These are phyloP conservation scores for Augochlorella aurata DNA, from an alignment of 2,888 invertebrate species.

Conservation along the genomic window DNA sequence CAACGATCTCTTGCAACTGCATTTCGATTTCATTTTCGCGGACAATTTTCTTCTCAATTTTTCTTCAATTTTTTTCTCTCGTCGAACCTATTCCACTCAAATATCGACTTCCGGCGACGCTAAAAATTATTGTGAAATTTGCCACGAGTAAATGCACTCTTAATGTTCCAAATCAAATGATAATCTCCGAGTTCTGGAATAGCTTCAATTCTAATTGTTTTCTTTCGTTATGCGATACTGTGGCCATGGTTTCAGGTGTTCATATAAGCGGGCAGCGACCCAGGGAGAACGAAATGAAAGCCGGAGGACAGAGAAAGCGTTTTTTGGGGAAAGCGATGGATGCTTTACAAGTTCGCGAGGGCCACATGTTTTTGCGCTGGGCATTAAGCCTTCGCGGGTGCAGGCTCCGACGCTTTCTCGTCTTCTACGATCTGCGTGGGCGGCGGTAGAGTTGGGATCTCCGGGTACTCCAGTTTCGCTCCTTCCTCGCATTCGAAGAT, in stretches of 20 bases:
- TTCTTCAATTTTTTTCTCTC: no score
- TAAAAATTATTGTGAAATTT: no score
- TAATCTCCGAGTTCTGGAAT: no score
- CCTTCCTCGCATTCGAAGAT: constrained; percentile 93
- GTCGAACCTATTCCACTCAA: no score
- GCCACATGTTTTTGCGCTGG: neutral
- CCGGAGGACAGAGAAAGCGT: neutral
- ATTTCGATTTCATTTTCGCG: neutral
- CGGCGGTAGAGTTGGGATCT: constrained; percentile 85
- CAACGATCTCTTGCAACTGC: neutral
- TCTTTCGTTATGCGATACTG: neutral
- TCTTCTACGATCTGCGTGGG: constrained; percentile 79
- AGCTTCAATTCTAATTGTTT: no score
- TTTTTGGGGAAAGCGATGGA: neutral
- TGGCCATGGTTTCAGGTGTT: neutral
- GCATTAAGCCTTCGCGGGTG: constrained; percentile 45
- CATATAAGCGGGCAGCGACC: neutral
- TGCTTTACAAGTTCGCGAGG: constrained; percentile 9
- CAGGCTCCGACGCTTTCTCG: constrained; percentile 66
- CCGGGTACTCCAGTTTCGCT: constrained; percentile 92
- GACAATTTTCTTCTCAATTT: no score
- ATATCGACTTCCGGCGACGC: no score
- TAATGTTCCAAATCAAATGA: no score
- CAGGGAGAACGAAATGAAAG: neutral
- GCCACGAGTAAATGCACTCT: no score